phyloP scores from a whole-genome alignment of 2,797 vertebrate genomes.

The Apodemus agrarius region DNA sequence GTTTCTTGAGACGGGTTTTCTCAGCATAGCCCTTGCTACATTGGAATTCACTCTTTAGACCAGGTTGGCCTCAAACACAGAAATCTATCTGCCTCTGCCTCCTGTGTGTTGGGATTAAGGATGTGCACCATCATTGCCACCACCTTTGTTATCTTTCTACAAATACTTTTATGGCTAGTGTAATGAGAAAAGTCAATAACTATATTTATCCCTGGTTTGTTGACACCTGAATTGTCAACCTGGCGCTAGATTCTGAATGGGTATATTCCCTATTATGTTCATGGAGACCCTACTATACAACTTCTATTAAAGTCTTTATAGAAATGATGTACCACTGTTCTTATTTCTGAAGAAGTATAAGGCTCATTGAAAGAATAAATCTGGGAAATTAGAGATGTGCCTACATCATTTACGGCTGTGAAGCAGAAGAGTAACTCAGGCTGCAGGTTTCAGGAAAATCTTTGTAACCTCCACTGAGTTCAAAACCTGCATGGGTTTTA shows the following conservation, averaged over 20 bases:
- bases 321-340: background rate
- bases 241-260: conserved; percentile 34
- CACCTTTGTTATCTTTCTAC: background rate
- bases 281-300: background rate
- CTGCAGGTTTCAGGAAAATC: background rate
- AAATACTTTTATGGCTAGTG: background rate
- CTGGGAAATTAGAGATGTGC: background rate
- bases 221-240: background rate
- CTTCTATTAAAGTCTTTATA: background rate
- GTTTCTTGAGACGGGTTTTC: background rate
- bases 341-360: conserved; percentile 31
- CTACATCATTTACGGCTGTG: background rate
- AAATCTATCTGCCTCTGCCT: background rate
- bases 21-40: background rate
- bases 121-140: accelerated
- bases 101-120: background rate
- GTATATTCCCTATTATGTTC: background rate
- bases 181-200: background rate
- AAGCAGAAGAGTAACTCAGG: background rate
- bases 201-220: background rate
- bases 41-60: background rate
- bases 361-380: background rate
- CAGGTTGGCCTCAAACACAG: background rate
- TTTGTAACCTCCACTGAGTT: background rate
- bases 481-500: background rate